A percentile compares a stretch with the other conserved stretches of the same genome.
These are phyloP conservation scores for Phortica magna DNA, from an alignment of 2,888 invertebrate species.

Conservation along the genomic window DNA sequence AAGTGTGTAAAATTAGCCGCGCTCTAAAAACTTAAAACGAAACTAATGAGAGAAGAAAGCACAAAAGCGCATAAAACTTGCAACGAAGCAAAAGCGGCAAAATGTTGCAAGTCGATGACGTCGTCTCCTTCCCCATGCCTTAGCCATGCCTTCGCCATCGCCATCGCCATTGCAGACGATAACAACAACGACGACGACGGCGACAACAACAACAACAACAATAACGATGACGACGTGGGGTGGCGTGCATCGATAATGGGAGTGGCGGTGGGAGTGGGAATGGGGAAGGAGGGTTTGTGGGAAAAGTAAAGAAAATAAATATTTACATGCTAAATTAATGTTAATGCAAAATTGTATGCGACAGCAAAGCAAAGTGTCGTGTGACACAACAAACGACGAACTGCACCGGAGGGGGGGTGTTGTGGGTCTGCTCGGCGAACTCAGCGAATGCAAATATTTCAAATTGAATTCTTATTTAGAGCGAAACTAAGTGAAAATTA, in stretches of 20 bases:
- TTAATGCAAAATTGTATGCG: slow-evolving; percentile 58
- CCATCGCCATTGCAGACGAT: too few species aligned
- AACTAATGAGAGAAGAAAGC: neutral
- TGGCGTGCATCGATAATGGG: too few species aligned
- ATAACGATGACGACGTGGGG: too few species aligned
- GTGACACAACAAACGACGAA: neutral
- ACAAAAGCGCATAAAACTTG: neutral
- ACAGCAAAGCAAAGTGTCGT: slow-evolving; percentile 32
- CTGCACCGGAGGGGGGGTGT: slow-evolving; percentile 25
- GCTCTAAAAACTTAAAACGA: slow-evolving; percentile 13
- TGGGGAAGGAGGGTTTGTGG: neutral
- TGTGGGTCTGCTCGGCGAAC: slow-evolving; percentile 41
- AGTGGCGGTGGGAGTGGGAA: too few species aligned
- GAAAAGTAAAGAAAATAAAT: slow-evolving; percentile 52
- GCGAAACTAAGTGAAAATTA: slow-evolving; percentile 58
- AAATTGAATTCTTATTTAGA: slow-evolving; percentile 64
- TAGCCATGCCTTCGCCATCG: too few species aligned
- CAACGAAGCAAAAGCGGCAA: neutral
- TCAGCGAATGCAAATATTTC: slow-evolving; percentile 54
- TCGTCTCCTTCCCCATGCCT: neutral
- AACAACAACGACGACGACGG: too few species aligned
- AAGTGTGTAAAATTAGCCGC: slow-evolving; percentile 15
- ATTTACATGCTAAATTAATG: slow-evolving; percentile 73
- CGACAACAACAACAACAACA: too few species aligned
- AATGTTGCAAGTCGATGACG: neutral